These are phyloP conservation scores for Brachymystax lenok DNA, from an alignment of 2,797 vertebrate species.

Conservation along the genomic window DNA sequence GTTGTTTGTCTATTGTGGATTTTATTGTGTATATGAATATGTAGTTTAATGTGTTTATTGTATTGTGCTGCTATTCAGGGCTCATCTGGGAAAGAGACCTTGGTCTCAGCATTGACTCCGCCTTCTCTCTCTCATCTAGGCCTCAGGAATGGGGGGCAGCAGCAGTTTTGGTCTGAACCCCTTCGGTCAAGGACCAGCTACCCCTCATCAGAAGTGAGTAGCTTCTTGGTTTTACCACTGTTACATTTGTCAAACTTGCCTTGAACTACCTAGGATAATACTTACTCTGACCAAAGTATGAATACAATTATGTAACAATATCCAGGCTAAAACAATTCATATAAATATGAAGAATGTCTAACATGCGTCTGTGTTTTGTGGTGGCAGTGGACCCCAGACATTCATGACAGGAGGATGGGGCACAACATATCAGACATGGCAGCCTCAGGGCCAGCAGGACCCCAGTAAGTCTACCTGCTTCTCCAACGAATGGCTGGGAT, in stretches of 20 bases:
- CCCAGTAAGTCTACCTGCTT: slow-evolving; percentile 82
- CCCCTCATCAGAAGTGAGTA: slow-evolving; percentile 94
- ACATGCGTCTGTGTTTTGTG: slow-evolving; percentile 9
- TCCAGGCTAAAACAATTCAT: neutral
- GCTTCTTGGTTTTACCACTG: neutral
- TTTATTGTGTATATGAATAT: no score
- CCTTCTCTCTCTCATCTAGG: slow-evolving; percentile 72
- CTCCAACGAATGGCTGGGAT: no score
- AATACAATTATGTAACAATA: neutral
- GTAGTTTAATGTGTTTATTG: no score
- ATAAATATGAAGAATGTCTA: neutral
- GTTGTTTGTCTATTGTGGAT: no score
- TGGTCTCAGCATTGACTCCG: slow-evolving; percentile 8
- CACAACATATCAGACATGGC: slow-evolving; percentile 93
- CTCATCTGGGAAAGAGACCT: no score
- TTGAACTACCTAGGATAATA: neutral
- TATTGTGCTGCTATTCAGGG: no score
- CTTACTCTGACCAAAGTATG: no score
- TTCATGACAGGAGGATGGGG: slow-evolving; percentile 97
- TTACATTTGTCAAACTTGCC: neutral
- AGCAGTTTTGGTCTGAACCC: slow-evolving; percentile 90
- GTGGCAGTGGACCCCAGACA: slow-evolving; percentile 87
- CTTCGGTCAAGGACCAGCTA: slow-evolving; percentile 89
- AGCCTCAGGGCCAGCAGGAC: slow-evolving; percentile 90
- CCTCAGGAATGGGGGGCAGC: slow-evolving; percentile 84